Conservation (phyloP, 2,888 invertebrate species). For the Tetramorium bicarinatum region DNA sequence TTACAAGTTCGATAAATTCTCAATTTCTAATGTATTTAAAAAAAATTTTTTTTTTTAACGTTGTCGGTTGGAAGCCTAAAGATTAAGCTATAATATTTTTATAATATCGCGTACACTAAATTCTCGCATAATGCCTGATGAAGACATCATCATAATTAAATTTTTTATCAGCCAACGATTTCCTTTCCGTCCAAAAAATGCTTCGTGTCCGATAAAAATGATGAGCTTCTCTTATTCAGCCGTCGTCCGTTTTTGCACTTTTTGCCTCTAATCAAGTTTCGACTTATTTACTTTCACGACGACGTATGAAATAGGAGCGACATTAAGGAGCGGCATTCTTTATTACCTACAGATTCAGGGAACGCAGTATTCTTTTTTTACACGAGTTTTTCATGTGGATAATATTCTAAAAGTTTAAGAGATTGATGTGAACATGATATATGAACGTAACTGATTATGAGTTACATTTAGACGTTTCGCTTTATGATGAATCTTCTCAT, state of each 20-base stretch:
- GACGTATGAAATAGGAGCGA: constrained; percentile 57
- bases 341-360: background rate
- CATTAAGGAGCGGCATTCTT: constrained; percentile 48
- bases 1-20: constrained; percentile 2
- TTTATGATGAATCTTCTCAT: background rate
- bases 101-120: background rate
- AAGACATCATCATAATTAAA: background rate
- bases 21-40: background rate
- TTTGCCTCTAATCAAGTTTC: constrained; percentile 59
- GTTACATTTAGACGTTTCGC: background rate
- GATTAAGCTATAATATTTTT: background rate
- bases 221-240: constrained; percentile 7
- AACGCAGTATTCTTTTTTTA: background rate
- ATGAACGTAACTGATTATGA: too few species aligned
- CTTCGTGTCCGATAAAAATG: background rate
- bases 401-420: constrained; percentile 2
- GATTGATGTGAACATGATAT: background rate
- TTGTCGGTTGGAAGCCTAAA: background rate
- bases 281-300: constrained; percentile 45
- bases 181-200: background rate
- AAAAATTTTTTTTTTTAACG: background rate
- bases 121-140: background rate
- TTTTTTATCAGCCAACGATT: constrained; percentile 1
- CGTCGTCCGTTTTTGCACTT: background rate
- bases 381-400: constrained; percentile 25